A percentile compares a stretch with the other conserved stretches of the same genome.
Conservation (phyloP, 2,113 vertebrate species). For the Crotalus helleri region DNA sequence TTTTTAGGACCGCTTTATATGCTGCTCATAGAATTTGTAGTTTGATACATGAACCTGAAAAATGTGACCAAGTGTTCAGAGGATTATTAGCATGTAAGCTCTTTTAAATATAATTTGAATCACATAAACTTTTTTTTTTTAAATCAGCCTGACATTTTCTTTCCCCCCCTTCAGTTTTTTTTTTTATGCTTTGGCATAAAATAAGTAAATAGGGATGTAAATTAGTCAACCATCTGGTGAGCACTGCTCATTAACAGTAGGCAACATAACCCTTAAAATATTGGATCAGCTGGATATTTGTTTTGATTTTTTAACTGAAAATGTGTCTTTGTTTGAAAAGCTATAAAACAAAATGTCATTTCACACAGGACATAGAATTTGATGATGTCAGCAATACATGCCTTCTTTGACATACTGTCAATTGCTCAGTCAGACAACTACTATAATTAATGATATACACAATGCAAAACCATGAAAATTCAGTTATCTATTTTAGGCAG, state of each 20-base stretch:
- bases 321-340: background rate
- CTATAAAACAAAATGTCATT: background rate
- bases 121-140: background rate
- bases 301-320: background rate
- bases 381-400: background rate
- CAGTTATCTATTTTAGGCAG: background rate
- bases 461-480: background rate
- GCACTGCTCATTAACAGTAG: background rate
- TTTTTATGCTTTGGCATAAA: background rate
- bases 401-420: background rate
- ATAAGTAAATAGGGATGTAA: background rate
- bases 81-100: background rate
- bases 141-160: background rate
- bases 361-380: background rate
- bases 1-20: background rate
- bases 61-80: background rate
- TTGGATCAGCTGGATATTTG: background rate
- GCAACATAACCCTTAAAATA: background rate
- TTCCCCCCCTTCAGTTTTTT: background rate
- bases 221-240: background rate
- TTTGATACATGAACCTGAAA: background rate
- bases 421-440: background rate
- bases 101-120: background rate
- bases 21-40: background rate
- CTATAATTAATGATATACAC: background rate